Evolutionary conservation across 2,888 invertebrate species (phyloP), one percentile per base, ranked within the genome.

Genomic region (Melieria picta): DNA sequence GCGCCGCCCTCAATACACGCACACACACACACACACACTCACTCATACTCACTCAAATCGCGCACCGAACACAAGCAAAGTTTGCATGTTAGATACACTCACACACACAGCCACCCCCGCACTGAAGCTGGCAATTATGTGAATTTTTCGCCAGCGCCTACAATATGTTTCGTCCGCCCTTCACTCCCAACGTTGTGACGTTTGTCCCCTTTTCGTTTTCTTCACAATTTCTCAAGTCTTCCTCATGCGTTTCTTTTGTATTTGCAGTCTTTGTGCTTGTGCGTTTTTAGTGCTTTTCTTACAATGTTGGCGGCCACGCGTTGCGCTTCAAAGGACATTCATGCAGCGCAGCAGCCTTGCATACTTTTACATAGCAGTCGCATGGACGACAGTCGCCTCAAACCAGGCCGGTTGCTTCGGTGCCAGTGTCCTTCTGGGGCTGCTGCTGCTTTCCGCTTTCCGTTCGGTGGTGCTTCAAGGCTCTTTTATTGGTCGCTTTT

Each of bases 91-190:
- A 4, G 10, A 58, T 9, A 58, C 58, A 42, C 9, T 6, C 10
- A 56, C 16, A 57, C 13, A 57, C 16, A 57, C 57, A 13, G 3
- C 5, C 57, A 57, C 13, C 16, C 4, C 16, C 56, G 30, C 4
- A 13, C 11, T 42, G 9, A 6, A 6, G 7, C 5, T 13, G 13
- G 57, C 57, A 7, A 13, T 56, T 63, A 4, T 48, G 58, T 13
- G 42, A 43, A 10, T 48, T 0, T 0, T 61, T 61, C 42, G 10
- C 43, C 43, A 16, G 11, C 52, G 47, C 13, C 47, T 13, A 58
- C n/a, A 13, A 43, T 5, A 58, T 48, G 30, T 13, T 67, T 60
- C 48, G 48, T 67, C 52, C 45, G 55, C 7, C 50, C 13, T 46
- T 48, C 10, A n/a, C 9, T 42, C n/a, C 46, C 45, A 45, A 45